Conservation (phyloP, 2,113 vertebrate species). For the Gavia stellata region DNA sequence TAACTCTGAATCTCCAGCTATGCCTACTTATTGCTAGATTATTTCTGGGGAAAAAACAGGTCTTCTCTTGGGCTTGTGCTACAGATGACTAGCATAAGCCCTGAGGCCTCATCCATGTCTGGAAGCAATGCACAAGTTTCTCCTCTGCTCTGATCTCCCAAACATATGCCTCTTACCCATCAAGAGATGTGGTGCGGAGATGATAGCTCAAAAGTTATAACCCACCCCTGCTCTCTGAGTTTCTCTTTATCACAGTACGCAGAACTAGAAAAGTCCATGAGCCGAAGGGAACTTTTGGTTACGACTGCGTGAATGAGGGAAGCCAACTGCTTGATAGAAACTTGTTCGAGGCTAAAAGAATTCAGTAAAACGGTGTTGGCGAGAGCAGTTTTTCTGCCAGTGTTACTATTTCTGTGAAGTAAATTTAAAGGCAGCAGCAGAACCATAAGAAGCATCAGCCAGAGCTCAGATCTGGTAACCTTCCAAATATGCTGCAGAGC, state of each 20-base stretch:
- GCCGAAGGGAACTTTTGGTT: not conserved
- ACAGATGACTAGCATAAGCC: not conserved
- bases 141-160: not conserved
- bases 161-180: not conserved
- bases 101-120: not conserved
- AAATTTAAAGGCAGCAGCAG: constrained; percentile 31
- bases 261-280: not conserved
- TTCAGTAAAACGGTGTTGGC: not conserved
- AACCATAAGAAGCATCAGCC: not conserved
- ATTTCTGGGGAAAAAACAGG: no score
- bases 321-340: not conserved
- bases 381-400: constrained; percentile 22
- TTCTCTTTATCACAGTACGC: not conserved
- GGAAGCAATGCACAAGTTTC: not conserved
- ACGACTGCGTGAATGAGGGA: not conserved
- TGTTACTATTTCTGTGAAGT: constrained; percentile 13
- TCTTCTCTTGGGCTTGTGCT: not conserved
- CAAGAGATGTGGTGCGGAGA: not conserved
- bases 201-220: not conserved
- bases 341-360: not conserved
- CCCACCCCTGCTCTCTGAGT: not conserved
- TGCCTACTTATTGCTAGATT: not conserved
- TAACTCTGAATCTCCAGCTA: not conserved
- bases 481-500: constrained; percentile 26
- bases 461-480: constrained; percentile 10